Conservation (phyloP, 2,888 invertebrate genomes). For the Sicus ferrugineus region DNA sequence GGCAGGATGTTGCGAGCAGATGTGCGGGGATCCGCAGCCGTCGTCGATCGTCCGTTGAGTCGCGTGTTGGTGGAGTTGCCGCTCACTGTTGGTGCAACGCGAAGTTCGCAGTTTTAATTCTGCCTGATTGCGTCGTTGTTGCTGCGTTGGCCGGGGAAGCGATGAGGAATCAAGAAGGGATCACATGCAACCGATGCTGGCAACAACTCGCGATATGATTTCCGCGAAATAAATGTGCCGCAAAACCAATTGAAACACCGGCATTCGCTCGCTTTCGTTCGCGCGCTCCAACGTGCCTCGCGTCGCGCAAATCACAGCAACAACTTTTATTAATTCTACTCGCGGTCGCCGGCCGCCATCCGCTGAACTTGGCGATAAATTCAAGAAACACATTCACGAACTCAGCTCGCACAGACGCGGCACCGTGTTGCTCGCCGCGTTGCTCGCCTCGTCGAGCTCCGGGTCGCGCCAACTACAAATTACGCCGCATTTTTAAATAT, state of each 20-base stretch:
- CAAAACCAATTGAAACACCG: no score
- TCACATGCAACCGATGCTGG: background rate
- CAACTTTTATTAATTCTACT: background rate
- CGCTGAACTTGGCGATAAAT: background rate
- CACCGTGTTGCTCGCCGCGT: background rate
- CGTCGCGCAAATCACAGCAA: background rate
- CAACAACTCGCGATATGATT: background rate
- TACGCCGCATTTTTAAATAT: constrained; percentile 5
- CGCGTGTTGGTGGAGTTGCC: no score
- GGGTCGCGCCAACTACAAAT: background rate
- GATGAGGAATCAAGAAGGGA: background rate
- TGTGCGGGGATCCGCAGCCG: no score
- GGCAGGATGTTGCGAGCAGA: no score
- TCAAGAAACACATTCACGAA: background rate
- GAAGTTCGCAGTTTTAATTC: no score
- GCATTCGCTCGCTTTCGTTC: background rate
- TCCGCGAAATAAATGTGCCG: no score
- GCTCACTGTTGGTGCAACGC: no score
- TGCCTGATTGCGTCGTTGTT: no score
- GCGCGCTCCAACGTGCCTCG: background rate
- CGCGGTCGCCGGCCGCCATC: background rate
- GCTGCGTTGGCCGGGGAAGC: background rate
- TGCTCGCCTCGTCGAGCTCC: background rate
- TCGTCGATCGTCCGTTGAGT: no score
- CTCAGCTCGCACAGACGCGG: background rate